These are phyloP conservation scores for Callyntrura guangdongensis DNA, from an alignment of 2,888 invertebrate genomes.

Conservation along the genomic window DNA sequence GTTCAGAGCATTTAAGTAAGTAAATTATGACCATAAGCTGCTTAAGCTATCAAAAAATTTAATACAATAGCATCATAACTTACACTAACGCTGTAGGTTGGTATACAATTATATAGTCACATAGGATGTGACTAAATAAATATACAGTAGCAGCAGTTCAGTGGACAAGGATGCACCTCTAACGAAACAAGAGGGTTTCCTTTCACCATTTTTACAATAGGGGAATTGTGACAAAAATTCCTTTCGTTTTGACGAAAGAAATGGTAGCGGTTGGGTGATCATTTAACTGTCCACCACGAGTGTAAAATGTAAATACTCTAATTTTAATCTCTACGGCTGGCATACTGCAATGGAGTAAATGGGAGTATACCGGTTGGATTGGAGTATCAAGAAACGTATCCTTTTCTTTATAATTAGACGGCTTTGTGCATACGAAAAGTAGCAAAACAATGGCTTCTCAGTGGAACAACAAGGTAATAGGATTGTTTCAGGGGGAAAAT, in stretches of 20 bases:
- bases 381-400: too few relatives aligned
- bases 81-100: neutral
- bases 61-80: slow-evolving; percentile 9
- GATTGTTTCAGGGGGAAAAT: too few relatives aligned
- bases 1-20: slow-evolving; percentile 64
- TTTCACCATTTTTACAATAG: slow-evolving; percentile 13
- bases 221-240: slow-evolving; percentile 47
- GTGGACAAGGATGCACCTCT: neutral
- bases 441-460: too few relatives aligned
- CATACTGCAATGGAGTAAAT: neutral
- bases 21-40: slow-evolving; percentile 72
- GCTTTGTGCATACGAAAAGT: too few relatives aligned
- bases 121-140: neutral
- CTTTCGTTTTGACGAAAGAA: neutral
- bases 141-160: neutral
- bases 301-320: slow-evolving; percentile 15
- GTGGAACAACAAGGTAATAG: too few relatives aligned
- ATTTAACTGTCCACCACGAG: neutral
- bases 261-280: slow-evolving; percentile 35
- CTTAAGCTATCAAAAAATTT: slow-evolving; percentile 57
- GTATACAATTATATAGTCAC: neutral
- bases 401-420: too few relatives aligned
- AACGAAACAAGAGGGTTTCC: slow-evolving; percentile 2
- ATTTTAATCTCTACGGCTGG: neutral
- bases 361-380: too few relatives aligned